phyloP scores from a whole-genome alignment of 2,113 vertebrate species.

The Cnemophilus loriae region DNA sequence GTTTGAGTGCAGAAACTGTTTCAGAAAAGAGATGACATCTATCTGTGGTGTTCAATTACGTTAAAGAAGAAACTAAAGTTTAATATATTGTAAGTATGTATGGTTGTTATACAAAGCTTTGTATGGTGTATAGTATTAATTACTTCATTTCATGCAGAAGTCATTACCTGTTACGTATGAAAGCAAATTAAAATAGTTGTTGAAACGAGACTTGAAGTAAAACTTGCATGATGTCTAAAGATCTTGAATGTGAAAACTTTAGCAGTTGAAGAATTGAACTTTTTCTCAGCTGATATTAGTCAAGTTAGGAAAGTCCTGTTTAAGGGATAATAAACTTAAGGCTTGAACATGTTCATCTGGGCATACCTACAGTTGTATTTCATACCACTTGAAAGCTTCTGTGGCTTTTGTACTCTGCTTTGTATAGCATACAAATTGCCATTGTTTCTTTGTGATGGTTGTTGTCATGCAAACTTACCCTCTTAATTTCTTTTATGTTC shows the following conservation, averaged over 20 bases:
- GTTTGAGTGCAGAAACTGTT: background rate
- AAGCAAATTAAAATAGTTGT: background rate
- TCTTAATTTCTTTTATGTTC: background rate
- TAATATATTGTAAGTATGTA: background rate
- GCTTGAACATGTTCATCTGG: background rate
- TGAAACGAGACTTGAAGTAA: background rate
- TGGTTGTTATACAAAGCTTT: background rate
- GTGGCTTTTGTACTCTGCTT: background rate
- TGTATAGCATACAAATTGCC: background rate
- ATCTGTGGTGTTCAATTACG: background rate
- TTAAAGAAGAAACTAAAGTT: background rate
- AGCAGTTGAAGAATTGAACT: background rate
- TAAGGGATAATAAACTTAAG: background rate
- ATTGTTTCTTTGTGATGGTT: background rate
- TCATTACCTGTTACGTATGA: background rate
- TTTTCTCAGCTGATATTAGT: background rate
- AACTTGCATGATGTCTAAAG: background rate
- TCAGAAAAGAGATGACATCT: background rate
- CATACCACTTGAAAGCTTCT: background rate
- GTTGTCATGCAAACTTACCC: background rate
- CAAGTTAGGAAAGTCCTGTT: background rate
- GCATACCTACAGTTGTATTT: background rate
- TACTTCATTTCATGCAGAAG: background rate
- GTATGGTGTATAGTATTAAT: background rate
- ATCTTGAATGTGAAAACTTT: background rate